Evolutionary conservation across 64 coral and sea anemone genomes (phyloP).

Genomic region (Hydrozoanthus tunicans): DNA sequence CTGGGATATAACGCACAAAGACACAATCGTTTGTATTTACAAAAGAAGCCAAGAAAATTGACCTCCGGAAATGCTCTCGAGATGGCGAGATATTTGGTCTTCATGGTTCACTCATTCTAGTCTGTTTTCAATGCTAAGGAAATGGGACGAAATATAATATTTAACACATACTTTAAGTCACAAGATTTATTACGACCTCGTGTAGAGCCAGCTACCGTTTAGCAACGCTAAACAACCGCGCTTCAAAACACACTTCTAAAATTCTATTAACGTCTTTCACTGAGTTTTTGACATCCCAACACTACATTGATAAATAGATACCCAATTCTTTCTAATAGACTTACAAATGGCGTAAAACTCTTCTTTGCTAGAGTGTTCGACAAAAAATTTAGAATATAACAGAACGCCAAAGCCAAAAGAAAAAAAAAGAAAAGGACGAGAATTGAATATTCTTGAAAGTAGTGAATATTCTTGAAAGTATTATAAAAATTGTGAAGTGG

Average conservation of each 20-base stretch:
- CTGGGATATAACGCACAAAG: not conserved
- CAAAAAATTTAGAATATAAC: not conserved
- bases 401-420: not conserved
- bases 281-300: not conserved
- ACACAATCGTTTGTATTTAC: slow-evolving; percentile 28
- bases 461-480: not conserved
- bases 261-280: not conserved
- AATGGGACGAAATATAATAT: slow-evolving; percentile 15
- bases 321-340: not conserved
- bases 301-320: not conserved
- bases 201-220: not conserved
- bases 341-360: not conserved
- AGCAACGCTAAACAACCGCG: not conserved
- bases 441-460: not conserved
- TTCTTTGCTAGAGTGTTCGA: not conserved
- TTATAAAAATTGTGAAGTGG: not conserved
- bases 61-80: slow-evolving; percentile 47
- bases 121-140: slow-evolving; percentile 38
- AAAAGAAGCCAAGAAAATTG: slow-evolving; percentile 17
- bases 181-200: not conserved
- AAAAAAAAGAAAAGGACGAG: not conserved
- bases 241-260: not conserved
- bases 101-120: not conserved
- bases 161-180: slow-evolving; percentile 9
- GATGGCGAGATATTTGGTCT: slow-evolving; percentile 8